Evolutionary conservation across 2,113 vertebrate genomes (phyloP).

Genomic region (Tyto alba): DNA sequence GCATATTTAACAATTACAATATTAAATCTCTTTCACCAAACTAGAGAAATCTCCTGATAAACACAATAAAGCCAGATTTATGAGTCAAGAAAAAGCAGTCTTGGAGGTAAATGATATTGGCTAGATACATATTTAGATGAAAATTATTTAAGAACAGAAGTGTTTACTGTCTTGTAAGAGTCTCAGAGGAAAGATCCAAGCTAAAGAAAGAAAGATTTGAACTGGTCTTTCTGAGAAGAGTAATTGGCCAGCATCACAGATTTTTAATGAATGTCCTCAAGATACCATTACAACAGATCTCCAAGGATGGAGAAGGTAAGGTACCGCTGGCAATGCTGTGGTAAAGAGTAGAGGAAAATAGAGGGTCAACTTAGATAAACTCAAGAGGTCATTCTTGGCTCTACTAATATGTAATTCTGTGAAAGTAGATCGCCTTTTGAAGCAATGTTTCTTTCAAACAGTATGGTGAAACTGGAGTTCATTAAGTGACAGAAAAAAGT

Average conservation of each 20-base stretch:
- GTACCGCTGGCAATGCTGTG: neutral
- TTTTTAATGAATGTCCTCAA: neutral
- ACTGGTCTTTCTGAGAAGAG: neutral
- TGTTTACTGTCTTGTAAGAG: neutral
- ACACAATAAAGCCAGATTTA: neutral
- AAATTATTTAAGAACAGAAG: neutral
- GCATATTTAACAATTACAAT: neutral
- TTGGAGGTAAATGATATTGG: neutral
- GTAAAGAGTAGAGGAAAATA: neutral
- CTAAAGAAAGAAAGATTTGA: neutral
- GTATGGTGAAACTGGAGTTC: neutral
- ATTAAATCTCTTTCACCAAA: neutral
- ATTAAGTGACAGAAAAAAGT: neutral
- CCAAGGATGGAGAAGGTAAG: neutral
- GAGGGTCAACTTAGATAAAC: neutral
- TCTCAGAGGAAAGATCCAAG: neutral
- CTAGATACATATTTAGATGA: neutral
- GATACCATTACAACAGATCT: neutral
- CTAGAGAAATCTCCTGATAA: neutral
- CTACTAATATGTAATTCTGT: neutral
- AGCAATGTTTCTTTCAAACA: neutral
- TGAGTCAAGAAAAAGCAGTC: neutral
- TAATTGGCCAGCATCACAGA: neutral
- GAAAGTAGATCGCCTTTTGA: neutral
- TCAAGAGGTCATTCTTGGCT: neutral